Evolutionary conservation across 2,888 invertebrate species (phyloP), one percentile per base, ranked within the genome.

Genomic region (Drosophila merina): DNA sequence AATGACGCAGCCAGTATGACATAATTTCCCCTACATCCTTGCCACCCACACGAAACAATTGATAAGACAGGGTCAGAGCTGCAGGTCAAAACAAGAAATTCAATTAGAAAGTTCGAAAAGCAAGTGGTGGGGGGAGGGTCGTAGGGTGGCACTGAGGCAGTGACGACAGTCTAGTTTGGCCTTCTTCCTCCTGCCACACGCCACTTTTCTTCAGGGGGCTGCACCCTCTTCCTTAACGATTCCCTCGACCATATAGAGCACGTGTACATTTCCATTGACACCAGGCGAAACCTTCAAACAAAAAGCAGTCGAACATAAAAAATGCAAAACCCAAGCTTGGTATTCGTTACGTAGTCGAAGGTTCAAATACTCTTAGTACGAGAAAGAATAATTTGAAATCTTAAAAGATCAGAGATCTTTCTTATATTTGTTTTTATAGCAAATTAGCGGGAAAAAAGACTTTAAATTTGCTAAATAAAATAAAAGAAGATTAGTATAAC

Each of bases 1-100:
- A 75, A 79, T 88, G 89, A 83, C 89, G 88, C 86, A 84, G 86
- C 73, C 66, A 74, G 79, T 75, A 71, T 88, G 84, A 88, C 84
- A 84, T 84, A 84, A 86, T 86, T 85, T 54, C 44, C 42, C 50
- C 66, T 31, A 58, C 66, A 57, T 49, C 5, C n/a, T 30, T 8
- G 40, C 40, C 20, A 25, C 50, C 28, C 52, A 47, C 40, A 44
- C 12, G 50, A 44, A 50, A 48, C 44, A 48, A 63, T 52, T 72
- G 64, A 56, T 49, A 70, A 70, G 47, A 68, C 52, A 64, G 57
- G 66, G 50, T 44, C 63, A 64, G 54, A 69, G 66, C 63, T 75
- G 66, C 77, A 72, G 70, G 75, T 62, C 68, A 56, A 60, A 74
- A 48, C 54, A 63, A 49, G 31, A 67, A 84, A 81, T 81, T 84